phyloP scores from a whole-genome alignment of 1,140 invertebrate species.

The Cyrtorhinus lividipennis region DNA sequence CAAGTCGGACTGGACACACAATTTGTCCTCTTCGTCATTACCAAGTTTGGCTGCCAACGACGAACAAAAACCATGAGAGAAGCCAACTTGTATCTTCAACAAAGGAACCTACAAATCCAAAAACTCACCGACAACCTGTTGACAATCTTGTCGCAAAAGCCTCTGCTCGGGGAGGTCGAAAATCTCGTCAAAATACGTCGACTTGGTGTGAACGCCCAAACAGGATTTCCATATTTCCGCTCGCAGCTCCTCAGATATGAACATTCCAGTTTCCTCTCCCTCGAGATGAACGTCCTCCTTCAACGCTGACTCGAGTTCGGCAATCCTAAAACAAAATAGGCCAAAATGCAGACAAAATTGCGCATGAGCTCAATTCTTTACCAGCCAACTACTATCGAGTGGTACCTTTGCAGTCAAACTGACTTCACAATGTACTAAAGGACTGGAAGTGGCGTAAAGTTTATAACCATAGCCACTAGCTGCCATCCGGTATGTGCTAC shows the following conservation, averaged over 20 bases:
- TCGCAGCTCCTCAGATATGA: conserved; percentile 50
- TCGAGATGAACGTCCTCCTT: conserved; percentile 59
- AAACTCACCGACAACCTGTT: conserved; percentile 61
- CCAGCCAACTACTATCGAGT: no score
- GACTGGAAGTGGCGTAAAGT: no score
- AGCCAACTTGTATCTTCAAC: background rate
- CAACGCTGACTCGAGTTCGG: conserved; percentile 71
- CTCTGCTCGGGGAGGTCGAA: conserved; percentile 92
- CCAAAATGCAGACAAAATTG: no score
- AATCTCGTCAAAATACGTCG: conserved; percentile 85
- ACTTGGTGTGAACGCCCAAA: conserved; percentile 71
- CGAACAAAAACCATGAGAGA: background rate
- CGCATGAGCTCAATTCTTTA: no score
- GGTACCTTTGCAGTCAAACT: no score
- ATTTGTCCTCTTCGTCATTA: conserved; percentile 88
- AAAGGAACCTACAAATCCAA: background rate
- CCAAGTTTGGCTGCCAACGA: conserved; percentile 61
- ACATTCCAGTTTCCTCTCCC: conserved; percentile 58
- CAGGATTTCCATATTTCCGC: conserved; percentile 77
- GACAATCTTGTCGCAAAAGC: conserved; percentile 76
- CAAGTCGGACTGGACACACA: conserved; percentile 76
- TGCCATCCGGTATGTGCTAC: no score
- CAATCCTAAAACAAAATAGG: conserved; percentile 62
- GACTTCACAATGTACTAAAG: no score
- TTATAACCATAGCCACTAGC: no score